A percentile compares a stretch with the other conserved stretches of the same genome.
These are phyloP conservation scores for Drosophila fungiperda DNA, from an alignment of 2,888 invertebrate species.

Conservation along the genomic window DNA sequence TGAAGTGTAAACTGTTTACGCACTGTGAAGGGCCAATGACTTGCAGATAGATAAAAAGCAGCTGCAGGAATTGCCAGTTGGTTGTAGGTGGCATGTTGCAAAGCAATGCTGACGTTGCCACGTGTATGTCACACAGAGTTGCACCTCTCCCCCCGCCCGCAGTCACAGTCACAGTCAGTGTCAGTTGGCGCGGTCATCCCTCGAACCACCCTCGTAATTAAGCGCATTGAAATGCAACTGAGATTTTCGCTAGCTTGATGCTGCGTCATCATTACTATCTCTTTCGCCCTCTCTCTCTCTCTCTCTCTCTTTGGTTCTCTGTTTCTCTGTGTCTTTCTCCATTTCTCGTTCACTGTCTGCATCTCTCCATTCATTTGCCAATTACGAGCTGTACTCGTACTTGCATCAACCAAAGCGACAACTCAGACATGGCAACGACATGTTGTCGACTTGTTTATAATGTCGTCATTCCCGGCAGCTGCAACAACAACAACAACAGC, in stretches of 20 bases:
- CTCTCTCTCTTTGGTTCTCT: neutral
- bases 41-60: constrained; percentile 50
- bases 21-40: constrained; percentile 66
- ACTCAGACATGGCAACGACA: constrained; percentile 48
- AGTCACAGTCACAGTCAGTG: constrained; percentile 15
- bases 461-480: constrained; percentile 43
- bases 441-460: constrained; percentile 51
- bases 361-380: constrained; percentile 72
- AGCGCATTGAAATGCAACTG: constrained; percentile 72
- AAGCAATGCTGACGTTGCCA: constrained; percentile 56
- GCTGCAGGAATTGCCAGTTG: neutral
- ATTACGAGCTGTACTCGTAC: constrained; percentile 60
- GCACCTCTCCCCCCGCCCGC: neutral
- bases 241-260: constrained; percentile 59
- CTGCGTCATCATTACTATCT: constrained; percentile 27
- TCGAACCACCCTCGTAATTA: constrained; percentile 63
- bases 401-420: constrained; percentile 18
- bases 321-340: neutral
- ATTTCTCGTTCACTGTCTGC: constrained; percentile 13
- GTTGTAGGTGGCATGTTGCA: constrained; percentile 27
- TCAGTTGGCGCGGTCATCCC: constrained; percentile 36
- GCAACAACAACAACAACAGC: constrained; percentile 14
- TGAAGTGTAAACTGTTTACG: constrained; percentile 64
- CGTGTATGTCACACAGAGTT: constrained; percentile 44
- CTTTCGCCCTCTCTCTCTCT: neutral